Evolutionary conservation across 2,797 vertebrate genomes (phyloP), one percentile per base, ranked within the genome.

Genomic region (Leptodactylus fallax): DNA sequence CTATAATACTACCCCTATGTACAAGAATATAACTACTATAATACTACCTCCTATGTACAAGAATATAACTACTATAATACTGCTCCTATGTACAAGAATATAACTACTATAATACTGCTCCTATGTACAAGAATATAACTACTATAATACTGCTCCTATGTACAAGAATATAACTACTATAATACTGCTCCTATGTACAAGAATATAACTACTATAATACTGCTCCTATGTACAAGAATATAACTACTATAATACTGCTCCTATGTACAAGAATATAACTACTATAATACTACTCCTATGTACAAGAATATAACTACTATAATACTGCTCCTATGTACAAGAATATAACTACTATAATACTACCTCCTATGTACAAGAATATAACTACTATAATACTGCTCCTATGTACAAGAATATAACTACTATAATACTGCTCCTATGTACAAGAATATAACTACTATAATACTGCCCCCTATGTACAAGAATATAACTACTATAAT

Each of bases 1-100:
- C 63, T 65, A 65, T 65, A 65, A 65, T 65, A 65, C 63, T 65
- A n/a, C 63, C 10, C 63, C 63, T 65, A 65, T 65, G 12, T 65
- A 65, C 63, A 65, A 25, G 63, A 65, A 65, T 65, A 65, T 65
- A 25, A 65, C 63, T 65, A 65, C 63, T 65, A 65, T 65, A 65
- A 65, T 65, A 25, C 65, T 69, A 25, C 63, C 63, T 4, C 65
- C 23, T 69, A 69, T 69, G 16, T 69, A 69, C 65, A 69, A 14
- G 65, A 69, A 69, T 69, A 69, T 69, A 69, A 69, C 65, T 69
- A 69, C 65, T 69, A 69, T 69, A 69, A 69, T 27, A 69, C 63
- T 27, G 65, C 65, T 3, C 65, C 25, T 69, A 27, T 69, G 16
- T 27, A 69, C 65, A 69, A 7, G 25, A 69, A 69, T 69, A 69